Conservation (phyloP, 1,140 invertebrate genomes). For the Penaeus japonicus region DNA sequence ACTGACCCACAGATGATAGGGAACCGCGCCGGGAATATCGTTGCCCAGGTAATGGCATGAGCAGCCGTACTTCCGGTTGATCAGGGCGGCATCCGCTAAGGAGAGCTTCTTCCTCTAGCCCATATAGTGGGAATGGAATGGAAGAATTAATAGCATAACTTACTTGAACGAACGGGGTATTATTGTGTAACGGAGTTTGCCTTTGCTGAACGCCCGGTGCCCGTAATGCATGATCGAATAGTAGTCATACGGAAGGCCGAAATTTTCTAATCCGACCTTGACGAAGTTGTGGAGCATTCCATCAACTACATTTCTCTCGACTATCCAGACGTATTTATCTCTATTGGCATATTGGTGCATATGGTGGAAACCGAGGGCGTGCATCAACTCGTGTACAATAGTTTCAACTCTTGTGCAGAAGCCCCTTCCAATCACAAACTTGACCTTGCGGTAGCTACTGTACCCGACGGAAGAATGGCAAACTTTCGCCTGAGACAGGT, state of each 20-base stretch:
- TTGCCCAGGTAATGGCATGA: conserved; percentile 16
- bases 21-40: background rate
- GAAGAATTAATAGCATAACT: too few relatives aligned
- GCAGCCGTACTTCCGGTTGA: conserved; percentile 22
- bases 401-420: background rate
- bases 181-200: background rate
- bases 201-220: background rate
- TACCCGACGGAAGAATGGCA: too few relatives aligned
- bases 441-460: too few relatives aligned
- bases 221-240: conserved; percentile 20
- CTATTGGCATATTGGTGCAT: background rate
- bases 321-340: conserved; percentile 1
- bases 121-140: too few relatives aligned
- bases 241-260: conserved; percentile 14
- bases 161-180: too few relatives aligned
- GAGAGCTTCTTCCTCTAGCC: background rate
- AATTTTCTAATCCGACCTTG: background rate
- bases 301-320: background rate
- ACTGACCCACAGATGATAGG: background rate
- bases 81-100: background rate
- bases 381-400: conserved; percentile 1
- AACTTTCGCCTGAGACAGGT: too few relatives aligned
- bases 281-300: background rate
- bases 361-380: conserved; percentile 1
- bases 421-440: background rate